Percentiles rank a stretch among this genome's conserved stretches.
Evolutionary conservation across 2,888 invertebrate species (phyloP).

Genomic region (Drosophila sordidula): DNA sequence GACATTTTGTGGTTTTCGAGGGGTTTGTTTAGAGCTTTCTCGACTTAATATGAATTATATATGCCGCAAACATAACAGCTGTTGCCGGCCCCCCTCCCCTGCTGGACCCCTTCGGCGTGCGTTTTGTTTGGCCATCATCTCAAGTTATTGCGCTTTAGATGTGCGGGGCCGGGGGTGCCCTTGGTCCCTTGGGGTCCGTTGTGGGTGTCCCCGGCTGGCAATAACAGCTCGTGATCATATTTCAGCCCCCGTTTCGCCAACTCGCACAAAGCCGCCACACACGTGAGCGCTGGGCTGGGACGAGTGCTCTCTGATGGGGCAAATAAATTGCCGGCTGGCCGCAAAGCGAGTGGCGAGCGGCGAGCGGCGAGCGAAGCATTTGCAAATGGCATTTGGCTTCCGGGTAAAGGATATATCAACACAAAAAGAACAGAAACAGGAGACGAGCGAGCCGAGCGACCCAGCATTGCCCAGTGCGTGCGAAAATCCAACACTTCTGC

Average conservation of each 20-base stretch:
- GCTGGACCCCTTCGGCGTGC: slow-evolving; percentile 32
- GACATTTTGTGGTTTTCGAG: slow-evolving; percentile 2
- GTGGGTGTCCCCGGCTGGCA: slow-evolving; percentile 47
- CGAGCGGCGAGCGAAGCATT: slow-evolving; percentile 41
- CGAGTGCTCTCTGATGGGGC: slow-evolving; percentile 47
- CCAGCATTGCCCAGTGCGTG: slow-evolving; percentile 57
- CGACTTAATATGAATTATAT: slow-evolving; percentile 20
- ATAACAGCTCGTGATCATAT: slow-evolving; percentile 61
- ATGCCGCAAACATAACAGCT: slow-evolving; percentile 26
- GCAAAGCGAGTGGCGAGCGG: slow-evolving; percentile 37
- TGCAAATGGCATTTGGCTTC: slow-evolving; percentile 74
- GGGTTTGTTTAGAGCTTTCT: slow-evolving; percentile 10
- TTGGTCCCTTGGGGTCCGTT: slow-evolving; percentile 6
- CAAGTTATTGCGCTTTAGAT: slow-evolving; percentile 28
- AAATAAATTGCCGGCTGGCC: slow-evolving; percentile 71
- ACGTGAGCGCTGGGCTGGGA: slow-evolving; percentile 42
- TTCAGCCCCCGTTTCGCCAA: slow-evolving; percentile 39
- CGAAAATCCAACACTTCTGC: slow-evolving; percentile 75
- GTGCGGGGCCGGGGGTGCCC: no score
- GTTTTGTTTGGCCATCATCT: slow-evolving; percentile 49
- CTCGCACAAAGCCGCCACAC: background rate
- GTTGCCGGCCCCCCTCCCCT: slow-evolving; percentile 16
- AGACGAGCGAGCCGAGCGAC: slow-evolving; percentile 19
- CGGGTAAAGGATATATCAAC: slow-evolving; percentile 73
- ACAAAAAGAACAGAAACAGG: slow-evolving; percentile 26